Conservation (phyloP, 2,797 vertebrate genomes). For the Kryptopterus vitreolus region DNA sequence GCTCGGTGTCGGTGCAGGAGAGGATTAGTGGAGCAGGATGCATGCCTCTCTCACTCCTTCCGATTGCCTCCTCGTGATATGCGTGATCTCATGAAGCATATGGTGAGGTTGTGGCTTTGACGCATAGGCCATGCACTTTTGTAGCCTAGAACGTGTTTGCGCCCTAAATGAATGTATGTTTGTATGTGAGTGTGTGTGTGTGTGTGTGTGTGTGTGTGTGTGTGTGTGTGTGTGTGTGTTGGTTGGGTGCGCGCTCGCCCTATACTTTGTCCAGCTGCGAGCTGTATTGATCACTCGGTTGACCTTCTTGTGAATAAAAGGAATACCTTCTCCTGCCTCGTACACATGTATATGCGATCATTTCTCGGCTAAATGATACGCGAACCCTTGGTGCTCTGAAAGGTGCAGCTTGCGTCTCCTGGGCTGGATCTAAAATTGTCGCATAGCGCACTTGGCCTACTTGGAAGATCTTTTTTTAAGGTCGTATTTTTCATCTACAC, state of each 20-base stretch:
- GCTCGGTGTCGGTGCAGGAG: constrained; percentile 55
- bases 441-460: constrained; percentile 38
- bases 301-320: constrained; percentile 74
- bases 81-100: constrained; percentile 55
- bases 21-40: constrained; percentile 64
- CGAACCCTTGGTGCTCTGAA: not conserved
- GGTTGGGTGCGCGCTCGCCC: not conserved
- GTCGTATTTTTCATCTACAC: constrained; percentile 10
- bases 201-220: constrained; percentile 24
- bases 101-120: constrained; percentile 47
- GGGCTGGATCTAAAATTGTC: constrained; percentile 28
- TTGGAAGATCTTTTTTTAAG: not conserved
- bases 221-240: not conserved
- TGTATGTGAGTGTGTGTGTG: not conserved
- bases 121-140: constrained; percentile 26
- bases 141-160: constrained; percentile 15
- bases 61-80: constrained; percentile 55
- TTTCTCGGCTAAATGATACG: not conserved
- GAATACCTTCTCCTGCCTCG: constrained; percentile 62
- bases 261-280: constrained; percentile 32
- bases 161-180: no score
- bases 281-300: constrained; percentile 64
- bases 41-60: constrained; percentile 50
- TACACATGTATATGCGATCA: not conserved
- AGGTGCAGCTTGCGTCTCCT: constrained; percentile 10